Evolutionary conservation across 2,888 invertebrate genomes (phyloP), one percentile per base, ranked within the genome.

Genomic region (Ectemnius cavifrons): DNA sequence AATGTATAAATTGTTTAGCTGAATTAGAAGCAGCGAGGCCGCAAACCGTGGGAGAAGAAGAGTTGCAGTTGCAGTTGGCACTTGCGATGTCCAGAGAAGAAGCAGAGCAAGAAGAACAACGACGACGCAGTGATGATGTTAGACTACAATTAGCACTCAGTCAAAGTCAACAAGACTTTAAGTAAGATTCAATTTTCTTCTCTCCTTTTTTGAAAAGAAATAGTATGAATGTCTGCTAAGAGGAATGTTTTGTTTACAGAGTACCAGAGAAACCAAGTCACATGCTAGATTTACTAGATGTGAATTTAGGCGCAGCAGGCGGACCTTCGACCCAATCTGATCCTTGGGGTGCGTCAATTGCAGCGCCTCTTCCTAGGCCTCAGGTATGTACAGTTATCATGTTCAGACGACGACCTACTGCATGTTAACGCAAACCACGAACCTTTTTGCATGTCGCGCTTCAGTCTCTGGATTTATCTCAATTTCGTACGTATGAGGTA

Each of bases 21-120:
- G 98, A 98, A 85, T 92, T 98, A 84, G 99, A 99, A 92, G 94
- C 96, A 90, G 98, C 98, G 63, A 94, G 99, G 71, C 99, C 99
- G 4, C 96, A 98, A 86, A 99, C 99, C 0, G 96, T 97, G 0
- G 99, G 99, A 3, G 99, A 99, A 91, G 99, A 99, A 92, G 99
- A 99, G 91, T 93, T 99, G 80, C 99, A 99, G 91, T 93, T 99
- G 82, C 99, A 99, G 92, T 93, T 99, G 88, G 99, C 99, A 62
- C 93, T 99, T 89, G 99, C 99, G 68, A 98, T 99, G 97, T 98
- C 98, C 63, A 95, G 98, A 78, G 99, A 99, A 92, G 99, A 99
- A 92, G 98, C 98, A 45, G 99, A 99, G 89, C 96, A 98, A 85
- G 98, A 99, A 91, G 98, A 98, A 92, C 95, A 97, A 83, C 94